Base-by-base conservation (phyloP, 2,113 vertebrate genomes). In the Leptobrachium ailaonicum region DNA sequence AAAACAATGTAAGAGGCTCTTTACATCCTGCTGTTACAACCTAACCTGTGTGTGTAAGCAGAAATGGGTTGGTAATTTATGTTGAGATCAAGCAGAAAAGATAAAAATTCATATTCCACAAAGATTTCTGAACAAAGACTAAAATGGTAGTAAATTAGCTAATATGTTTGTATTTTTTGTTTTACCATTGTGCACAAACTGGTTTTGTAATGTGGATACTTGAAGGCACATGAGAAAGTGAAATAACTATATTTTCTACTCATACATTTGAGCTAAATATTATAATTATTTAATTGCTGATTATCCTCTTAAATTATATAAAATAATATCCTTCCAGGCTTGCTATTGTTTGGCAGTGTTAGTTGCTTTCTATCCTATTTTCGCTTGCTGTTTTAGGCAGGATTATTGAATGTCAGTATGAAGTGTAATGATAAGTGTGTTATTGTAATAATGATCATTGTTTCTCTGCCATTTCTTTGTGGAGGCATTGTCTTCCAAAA, bases 391-490 rank as follows among this genome's bases (percentile, higher is more conserved):
- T 78, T 78, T 63, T 6, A 78, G 54, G 67, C 54, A 70, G 53
- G 66, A 41, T 77, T 77, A 63, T 78, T 78, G 76, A 78, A 78
- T 78, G 76, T 60, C 76, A 78, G 76, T 67, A 71, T 78, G 68
- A 20, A 50, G 76, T 56, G 20, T 78, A 78, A 78, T 78, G 68
- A 71, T 78, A 78, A 71, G 68, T 77, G 50, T 78, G 42, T 67
- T 71, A 78, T 71, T 78, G 76, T 78, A 78, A 78, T 71, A 78
- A 70, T 71, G 76, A 71, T 71, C 76, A 78, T 71, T 78, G 67
- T 78, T 78, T 78, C 69, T 63, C 67, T 50, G n/a, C 3, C 56
- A 63, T 42, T 71, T 67, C 42, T 54, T 78, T 71, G 53, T 78
- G 71, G 67, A 78, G 76, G 63, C 50, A 67, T 78, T 71, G 47